Evolutionary conservation across 2,888 invertebrate species (phyloP).

Genomic region (Allolobophora icterica): DNA sequence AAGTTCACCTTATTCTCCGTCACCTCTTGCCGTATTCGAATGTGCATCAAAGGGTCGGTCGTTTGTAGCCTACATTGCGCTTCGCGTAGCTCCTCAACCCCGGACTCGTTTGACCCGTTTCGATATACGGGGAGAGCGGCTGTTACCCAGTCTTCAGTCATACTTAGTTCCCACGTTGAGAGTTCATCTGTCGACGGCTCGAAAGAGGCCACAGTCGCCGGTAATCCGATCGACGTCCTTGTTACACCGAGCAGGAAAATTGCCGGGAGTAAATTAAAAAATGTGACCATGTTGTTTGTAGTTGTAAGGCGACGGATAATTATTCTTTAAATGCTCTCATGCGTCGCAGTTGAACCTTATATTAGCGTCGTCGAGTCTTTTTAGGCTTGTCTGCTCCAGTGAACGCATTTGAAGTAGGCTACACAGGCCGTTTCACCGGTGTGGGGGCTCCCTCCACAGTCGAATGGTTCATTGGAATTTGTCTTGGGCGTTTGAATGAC

Average conservation of each 20-base stretch:
- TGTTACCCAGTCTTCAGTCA: not conserved
- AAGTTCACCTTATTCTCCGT: constrained; percentile 41
- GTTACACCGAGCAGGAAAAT: not conserved
- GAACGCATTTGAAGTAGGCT: not conserved
- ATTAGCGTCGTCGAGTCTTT: not conserved
- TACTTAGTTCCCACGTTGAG: not conserved
- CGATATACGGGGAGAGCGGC: not conserved
- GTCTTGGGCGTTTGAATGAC: not conserved
- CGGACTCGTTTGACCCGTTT: not conserved
- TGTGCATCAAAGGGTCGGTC: constrained; percentile 37
- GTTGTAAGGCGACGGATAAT: not conserved
- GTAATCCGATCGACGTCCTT: not conserved
- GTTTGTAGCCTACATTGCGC: constrained; percentile 22
- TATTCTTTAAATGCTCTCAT: not conserved
- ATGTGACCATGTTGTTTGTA: not conserved
- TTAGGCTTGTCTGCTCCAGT: not conserved
- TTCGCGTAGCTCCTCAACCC: not conserved
- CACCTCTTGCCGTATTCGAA: constrained; percentile 33
- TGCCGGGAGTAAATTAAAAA: not conserved
- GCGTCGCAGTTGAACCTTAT: not conserved
- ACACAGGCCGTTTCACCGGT: not conserved
- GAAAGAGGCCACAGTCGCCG: not conserved
- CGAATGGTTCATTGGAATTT: not conserved
- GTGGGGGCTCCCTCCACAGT: not conserved
- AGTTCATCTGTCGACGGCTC: not conserved